These are phyloP conservation scores for Galaxea fascicularis DNA, from an alignment of 92 coral and sea anemone genomes.

Conservation along the genomic window DNA sequence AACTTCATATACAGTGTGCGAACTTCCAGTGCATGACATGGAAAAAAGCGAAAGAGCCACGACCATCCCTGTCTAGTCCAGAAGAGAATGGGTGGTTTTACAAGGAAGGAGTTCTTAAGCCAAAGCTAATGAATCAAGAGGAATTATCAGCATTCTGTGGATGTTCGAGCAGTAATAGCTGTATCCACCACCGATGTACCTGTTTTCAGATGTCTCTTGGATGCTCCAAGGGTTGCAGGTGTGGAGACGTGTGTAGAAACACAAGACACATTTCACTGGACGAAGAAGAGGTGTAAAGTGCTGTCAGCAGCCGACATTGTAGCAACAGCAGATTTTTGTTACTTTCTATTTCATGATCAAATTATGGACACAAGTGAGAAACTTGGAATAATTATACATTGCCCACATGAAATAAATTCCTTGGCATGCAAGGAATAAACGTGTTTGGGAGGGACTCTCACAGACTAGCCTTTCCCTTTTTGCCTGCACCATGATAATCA, in stretches of 20 bases:
- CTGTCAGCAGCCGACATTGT: constrained; percentile 1
- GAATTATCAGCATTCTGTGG: constrained; percentile 71
- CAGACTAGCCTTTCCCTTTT: too few species aligned
- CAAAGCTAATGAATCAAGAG: constrained; percentile 45
- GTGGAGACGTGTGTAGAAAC: constrained; percentile 66
- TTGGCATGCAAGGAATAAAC: too few species aligned
- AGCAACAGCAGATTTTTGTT: background rate
- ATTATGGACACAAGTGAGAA: background rate
- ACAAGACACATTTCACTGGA: constrained; percentile 4
- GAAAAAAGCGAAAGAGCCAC: too few species aligned
- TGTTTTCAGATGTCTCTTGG: constrained; percentile 61
- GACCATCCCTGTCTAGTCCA: too few species aligned
- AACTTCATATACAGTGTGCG: too few species aligned
- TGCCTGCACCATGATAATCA: too few species aligned
- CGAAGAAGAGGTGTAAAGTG: too few species aligned
- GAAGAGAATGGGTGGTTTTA: constrained; percentile 42
- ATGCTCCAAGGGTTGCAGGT: constrained; percentile 69
- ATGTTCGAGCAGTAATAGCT: too few species aligned
- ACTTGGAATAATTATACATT: too few species aligned
- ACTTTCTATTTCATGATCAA: constrained; percentile 11
- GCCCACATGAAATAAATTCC: too few species aligned
- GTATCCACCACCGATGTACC: constrained; percentile 67
- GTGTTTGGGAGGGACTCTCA: too few species aligned
- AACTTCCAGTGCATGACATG: too few species aligned
- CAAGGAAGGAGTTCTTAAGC: constrained; percentile 59